Evolutionary conservation across 2,113 vertebrate species (phyloP).

Genomic region (Rhinogobius similis): DNA sequence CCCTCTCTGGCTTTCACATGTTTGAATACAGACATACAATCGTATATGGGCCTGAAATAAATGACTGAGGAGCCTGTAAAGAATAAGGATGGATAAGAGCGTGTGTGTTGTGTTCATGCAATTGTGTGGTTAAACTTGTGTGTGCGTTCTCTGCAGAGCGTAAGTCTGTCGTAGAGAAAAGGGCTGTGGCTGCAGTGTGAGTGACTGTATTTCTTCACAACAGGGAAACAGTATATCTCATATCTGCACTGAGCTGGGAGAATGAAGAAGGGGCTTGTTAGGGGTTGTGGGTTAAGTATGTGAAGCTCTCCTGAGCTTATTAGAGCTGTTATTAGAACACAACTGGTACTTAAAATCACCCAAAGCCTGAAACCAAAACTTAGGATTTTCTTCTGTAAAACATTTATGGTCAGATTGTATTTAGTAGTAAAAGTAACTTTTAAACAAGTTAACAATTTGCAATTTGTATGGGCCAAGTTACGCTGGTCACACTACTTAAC

Average conservation of each 20-base stretch:
- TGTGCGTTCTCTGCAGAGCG: too few species aligned
- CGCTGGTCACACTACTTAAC: neutral
- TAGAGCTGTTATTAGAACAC: constrained; percentile 46
- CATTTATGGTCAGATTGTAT: constrained; percentile 42
- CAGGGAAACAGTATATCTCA: constrained; percentile 31
- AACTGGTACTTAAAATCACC: constrained; percentile 49
- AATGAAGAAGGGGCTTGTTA: constrained; percentile 45
- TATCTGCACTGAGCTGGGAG: constrained; percentile 34
- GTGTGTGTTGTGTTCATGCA: constrained; percentile 11
- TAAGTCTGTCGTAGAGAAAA: constrained; percentile 43
- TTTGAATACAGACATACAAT: constrained; percentile 54
- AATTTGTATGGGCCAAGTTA: neutral
- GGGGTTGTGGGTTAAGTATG: constrained; percentile 46
- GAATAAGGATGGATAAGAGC: constrained; percentile 26
- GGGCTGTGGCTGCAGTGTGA: constrained; percentile 35
- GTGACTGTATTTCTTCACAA: constrained; percentile 14
- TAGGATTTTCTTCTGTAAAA: constrained; percentile 30
- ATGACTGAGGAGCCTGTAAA: constrained; percentile 54
- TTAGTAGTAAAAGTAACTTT: constrained; percentile 2
- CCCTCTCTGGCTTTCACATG: constrained; percentile 54
- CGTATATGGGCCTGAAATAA: constrained; percentile 64
- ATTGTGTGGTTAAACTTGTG: constrained; percentile 7
- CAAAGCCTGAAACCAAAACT: constrained; percentile 36
- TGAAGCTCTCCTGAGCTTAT: constrained; percentile 47
- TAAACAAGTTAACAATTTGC: constrained; percentile 20